Percentiles rank a stretch among this genome's conserved stretches.
These are phyloP conservation scores for Diploptera punctata DNA, from an alignment of 2,888 invertebrate species.

Conservation along the genomic window DNA sequence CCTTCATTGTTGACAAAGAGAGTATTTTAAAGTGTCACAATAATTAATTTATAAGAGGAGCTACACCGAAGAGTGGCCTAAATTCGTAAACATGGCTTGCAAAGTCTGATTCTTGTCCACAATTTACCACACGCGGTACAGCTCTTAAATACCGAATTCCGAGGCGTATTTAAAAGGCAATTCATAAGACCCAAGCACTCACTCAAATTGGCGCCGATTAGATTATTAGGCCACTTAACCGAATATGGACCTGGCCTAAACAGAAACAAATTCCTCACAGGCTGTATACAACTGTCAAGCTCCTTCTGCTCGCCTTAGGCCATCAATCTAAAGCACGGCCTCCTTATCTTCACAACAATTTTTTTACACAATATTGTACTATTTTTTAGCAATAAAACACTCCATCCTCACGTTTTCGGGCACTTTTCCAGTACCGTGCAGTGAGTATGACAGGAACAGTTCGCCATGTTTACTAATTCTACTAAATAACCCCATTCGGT, in stretches of 20 bases:
- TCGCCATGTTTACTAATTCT: conserved; percentile 51
- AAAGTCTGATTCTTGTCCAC: conserved; percentile 5
- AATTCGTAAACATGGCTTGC: conserved; percentile 8
- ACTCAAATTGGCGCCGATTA: conserved; percentile 26
- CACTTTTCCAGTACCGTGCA: conserved; percentile 33
- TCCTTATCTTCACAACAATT: no score
- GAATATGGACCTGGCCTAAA: conserved; percentile 8
- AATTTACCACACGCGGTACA: conserved; percentile 6
- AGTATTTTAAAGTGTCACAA: neutral
- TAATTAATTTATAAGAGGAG: neutral
- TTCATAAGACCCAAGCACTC: neutral
- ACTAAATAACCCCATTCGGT: conserved; percentile 29
- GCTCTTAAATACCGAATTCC: neutral
- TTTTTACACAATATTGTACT: no score
- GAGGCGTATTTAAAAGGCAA: conserved; percentile 1
- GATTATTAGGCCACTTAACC: conserved; percentile 8
- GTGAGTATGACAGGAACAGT: conserved; percentile 43
- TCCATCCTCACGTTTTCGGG: conserved; percentile 31
- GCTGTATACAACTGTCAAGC: neutral
- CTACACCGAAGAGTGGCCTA: conserved; percentile 4
- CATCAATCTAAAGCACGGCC: neutral
- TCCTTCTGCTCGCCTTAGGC: conserved; percentile 9
- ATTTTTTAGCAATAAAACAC: conserved; percentile 3
- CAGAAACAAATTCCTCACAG: conserved; percentile 15
- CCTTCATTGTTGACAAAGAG: conserved; percentile 9